Percentiles rank a stretch among this genome's conserved stretches.
phyloP scores from a whole-genome alignment of 1,140 invertebrate species.

The roundworm (Caenorhabditis elegans) region DNA sequence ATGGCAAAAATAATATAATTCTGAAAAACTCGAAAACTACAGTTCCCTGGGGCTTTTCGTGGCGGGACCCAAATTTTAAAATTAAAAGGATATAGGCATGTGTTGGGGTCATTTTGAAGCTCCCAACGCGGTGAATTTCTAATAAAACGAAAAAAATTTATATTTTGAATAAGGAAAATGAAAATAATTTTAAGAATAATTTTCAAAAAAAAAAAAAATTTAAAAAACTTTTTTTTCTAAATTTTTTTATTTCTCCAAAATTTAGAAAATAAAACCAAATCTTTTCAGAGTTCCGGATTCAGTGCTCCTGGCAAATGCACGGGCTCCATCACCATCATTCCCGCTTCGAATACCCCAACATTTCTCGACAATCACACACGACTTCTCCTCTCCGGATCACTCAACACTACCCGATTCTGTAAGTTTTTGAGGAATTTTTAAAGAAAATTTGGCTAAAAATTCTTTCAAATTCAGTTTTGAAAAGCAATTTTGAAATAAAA shows the following conservation, averaged over 20 bases:
- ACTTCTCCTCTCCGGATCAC: constrained; percentile 50
- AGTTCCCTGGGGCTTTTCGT: neutral
- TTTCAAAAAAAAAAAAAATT: neutral
- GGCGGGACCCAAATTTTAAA: too few species aligned
- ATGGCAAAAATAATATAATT: neutral
- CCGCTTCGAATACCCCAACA: constrained; percentile 59
- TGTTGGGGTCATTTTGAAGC: neutral
- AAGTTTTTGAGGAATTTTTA: too few species aligned
- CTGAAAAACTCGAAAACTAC: neutral
- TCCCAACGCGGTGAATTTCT: too few species aligned
- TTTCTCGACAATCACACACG: constrained; percentile 59
- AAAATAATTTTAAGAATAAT: too few species aligned
- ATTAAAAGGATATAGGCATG: too few species aligned
- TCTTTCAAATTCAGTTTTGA: too few species aligned
- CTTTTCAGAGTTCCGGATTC: constrained; percentile 22
- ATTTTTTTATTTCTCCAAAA: too few species aligned
- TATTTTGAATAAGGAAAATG: too few species aligned
- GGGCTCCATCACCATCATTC: constrained; percentile 59
- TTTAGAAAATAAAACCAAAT: too few species aligned
- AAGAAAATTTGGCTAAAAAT: too few species aligned
- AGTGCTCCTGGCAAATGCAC: constrained; percentile 21
- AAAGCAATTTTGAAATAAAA: too few species aligned
- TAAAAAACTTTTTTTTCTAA: neutral
- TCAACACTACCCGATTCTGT: constrained; percentile 26
- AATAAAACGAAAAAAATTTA: too few species aligned